Percentiles rank a stretch among this genome's conserved stretches.
Evolutionary conservation across 2,113 vertebrate species (phyloP).

Genomic region (Penelope pileata): DNA sequence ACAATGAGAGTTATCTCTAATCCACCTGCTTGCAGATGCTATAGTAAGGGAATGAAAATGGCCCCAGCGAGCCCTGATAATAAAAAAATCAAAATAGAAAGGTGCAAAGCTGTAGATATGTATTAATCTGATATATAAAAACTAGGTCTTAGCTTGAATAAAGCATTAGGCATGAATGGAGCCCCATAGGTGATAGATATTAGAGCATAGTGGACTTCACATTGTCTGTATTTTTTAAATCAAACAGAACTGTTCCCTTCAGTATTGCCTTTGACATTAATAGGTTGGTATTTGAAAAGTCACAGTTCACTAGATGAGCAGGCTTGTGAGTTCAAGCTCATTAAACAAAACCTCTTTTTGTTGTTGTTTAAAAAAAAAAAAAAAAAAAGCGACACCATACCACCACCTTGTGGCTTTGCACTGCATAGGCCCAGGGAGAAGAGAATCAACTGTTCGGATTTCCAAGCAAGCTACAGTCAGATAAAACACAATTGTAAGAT

Average conservation of each 20-base stretch:
- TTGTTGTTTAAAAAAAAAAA: conserved; percentile 29
- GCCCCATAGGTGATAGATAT: conserved; percentile 92
- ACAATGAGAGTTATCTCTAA: conserved; percentile 97
- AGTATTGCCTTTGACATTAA: conserved; percentile 98
- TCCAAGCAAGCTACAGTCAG: neutral
- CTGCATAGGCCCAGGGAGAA: neutral
- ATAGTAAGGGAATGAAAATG: conserved; percentile 91
- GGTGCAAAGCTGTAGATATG: conserved; percentile 86
- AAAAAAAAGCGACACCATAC: conserved; percentile 82
- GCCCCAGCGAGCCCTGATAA: conserved; percentile 87
- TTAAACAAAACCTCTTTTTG: conserved; percentile 88
- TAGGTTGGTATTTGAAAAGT: conserved; percentile 94
- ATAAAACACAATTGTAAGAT: conserved; percentile 9
- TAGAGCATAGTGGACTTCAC: conserved; percentile 93
- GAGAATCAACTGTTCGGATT: neutral
- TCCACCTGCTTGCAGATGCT: conserved; percentile 96
- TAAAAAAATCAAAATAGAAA: conserved; percentile 87
- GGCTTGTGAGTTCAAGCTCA: conserved; percentile 86
- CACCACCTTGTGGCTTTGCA: conserved; percentile 88
- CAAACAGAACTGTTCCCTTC: conserved; percentile 92
- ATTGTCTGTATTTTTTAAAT: conserved; percentile 96
- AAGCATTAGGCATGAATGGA: conserved; percentile 90
- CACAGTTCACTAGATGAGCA: conserved; percentile 86
- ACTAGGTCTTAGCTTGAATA: conserved; percentile 84
- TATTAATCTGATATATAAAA: conserved; percentile 88